Evolutionary conservation across 1,140 invertebrate genomes (phyloP).

Genomic region (Atta colombica): DNA sequence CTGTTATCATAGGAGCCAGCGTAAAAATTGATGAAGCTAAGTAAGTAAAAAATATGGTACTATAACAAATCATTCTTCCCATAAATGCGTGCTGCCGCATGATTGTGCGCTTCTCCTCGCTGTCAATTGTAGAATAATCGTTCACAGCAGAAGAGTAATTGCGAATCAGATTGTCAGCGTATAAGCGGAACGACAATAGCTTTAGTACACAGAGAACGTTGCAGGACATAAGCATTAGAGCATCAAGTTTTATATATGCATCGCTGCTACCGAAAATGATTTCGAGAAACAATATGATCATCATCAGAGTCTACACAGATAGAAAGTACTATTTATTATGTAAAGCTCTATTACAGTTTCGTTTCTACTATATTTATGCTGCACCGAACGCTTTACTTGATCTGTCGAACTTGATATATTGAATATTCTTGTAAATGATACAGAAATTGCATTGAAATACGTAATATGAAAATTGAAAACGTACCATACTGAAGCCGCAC

Average conservation of each 20-base stretch:
- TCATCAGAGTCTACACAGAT: conserved; percentile 18
- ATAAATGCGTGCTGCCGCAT: conserved; percentile 53
- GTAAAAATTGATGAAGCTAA: not conserved
- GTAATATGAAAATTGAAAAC: not conserved
- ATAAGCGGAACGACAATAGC: not conserved
- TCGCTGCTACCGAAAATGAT: not conserved
- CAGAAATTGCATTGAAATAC: not conserved
- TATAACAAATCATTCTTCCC: not conserved
- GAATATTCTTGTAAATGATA: not conserved
- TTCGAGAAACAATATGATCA: not conserved
- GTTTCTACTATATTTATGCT: not conserved
- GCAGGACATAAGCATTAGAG: not conserved
- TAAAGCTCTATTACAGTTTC: not conserved
- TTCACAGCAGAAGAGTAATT: conserved; percentile 51
- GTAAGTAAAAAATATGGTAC: conserved; percentile 1
- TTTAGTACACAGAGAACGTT: conserved; percentile 14
- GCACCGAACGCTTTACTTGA: not conserved
- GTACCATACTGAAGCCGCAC: not conserved
- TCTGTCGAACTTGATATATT: not conserved
- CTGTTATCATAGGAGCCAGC: not conserved
- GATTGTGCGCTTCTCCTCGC: not conserved
- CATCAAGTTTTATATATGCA: conserved; percentile 29
- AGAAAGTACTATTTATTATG: not conserved
- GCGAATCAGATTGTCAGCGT: not conserved
- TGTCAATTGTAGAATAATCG: conserved; percentile 31